A percentile compares a stretch with the other conserved stretches of the same genome.
Conservation (phyloP, 2,888 invertebrate genomes). For the Drosophila quinaria region DNA sequence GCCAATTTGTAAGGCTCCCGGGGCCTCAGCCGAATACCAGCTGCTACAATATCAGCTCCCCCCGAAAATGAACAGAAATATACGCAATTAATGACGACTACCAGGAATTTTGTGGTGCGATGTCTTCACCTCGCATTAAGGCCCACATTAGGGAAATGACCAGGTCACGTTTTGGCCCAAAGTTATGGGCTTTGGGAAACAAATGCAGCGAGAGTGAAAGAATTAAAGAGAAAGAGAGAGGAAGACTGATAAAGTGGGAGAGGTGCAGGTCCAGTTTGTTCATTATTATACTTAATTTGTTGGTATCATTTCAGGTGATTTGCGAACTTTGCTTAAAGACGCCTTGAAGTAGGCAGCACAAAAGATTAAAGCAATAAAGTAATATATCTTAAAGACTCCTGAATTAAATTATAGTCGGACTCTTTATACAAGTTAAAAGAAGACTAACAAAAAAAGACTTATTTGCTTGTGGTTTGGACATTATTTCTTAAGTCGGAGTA, state of each 20-base stretch:
- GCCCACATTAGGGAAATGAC: slow-evolving; percentile 43
- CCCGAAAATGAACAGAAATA: slow-evolving; percentile 14
- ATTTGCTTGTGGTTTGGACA: too few relatives aligned
- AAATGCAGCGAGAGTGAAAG: background rate
- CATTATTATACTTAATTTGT: slow-evolving; percentile 7
- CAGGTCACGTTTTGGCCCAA: slow-evolving; percentile 23
- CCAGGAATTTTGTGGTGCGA: slow-evolving; percentile 10
- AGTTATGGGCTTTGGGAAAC: slow-evolving; percentile 27
- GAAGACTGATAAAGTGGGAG: background rate
- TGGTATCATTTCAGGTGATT: slow-evolving; percentile 4
- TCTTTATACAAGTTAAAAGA: too few relatives aligned
- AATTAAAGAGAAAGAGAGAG: too few relatives aligned
- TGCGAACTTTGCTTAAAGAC: slow-evolving; percentile 7
- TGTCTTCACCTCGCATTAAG: slow-evolving; percentile 28
- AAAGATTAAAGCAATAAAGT: background rate
- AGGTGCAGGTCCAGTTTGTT: slow-evolving; percentile 5
- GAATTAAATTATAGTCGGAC: background rate
- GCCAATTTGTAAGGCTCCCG: slow-evolving; percentile 55
- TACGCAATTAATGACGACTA: slow-evolving; percentile 66
- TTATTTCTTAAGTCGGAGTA: too few relatives aligned
- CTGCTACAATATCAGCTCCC: slow-evolving; percentile 2
- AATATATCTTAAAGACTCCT: background rate
- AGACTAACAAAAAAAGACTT: too few relatives aligned
- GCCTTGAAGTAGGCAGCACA: slow-evolving; percentile 10
- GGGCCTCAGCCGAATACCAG: slow-evolving; percentile 15